Base-by-base conservation (phyloP, 2,888 invertebrate genomes). In the Morpho deidamia region DNA sequence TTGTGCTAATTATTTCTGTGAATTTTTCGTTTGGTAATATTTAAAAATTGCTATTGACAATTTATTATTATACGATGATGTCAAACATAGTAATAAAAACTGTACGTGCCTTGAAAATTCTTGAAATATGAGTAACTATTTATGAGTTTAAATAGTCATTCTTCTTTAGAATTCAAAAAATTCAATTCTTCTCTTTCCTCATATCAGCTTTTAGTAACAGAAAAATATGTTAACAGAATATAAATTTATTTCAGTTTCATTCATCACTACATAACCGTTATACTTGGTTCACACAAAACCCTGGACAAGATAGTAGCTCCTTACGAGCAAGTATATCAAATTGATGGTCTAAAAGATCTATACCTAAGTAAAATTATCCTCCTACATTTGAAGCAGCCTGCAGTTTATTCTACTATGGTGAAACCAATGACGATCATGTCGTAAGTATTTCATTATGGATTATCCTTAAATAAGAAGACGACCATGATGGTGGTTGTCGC, bases 281-380 rank as follows among this genome's bases (percentile, higher is more conserved):
- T 95, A 8, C 74, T 95, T 42, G 96, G 96, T n/a, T 91, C 92
- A 12, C 91, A 93, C 11, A 91, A 91, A 69, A 90, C 91, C 0
- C 82, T 93, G 58, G 77, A 90, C 38, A 79, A 90, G 45, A 84
- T 92, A 7, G 83, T 86, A 56, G 93, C 95, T 40, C 92, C 94
- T 5, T 91, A 93, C 69, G 95, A 96, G 72, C 93, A 95, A 84
- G 88, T 92, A n/a, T 83, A 90, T 34, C 80, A 87, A 52, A 89
- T 96, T 4, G 91, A 93, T 60, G 91, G 91, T 34, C 88, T 92
- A 7, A 91, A 91, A 61, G 73, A 76, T 2, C 76, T 95, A 10
- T 86, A 91, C 35, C 81, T 84, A 33, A 92, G 92, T 11, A 92
- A 93, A 72, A 90, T 93, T 0, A 71, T 91, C 4, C 72, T 96